These are phyloP conservation scores for Cosmopolites sordidus DNA, from an alignment of 2,888 invertebrate genomes.

Conservation along the genomic window DNA sequence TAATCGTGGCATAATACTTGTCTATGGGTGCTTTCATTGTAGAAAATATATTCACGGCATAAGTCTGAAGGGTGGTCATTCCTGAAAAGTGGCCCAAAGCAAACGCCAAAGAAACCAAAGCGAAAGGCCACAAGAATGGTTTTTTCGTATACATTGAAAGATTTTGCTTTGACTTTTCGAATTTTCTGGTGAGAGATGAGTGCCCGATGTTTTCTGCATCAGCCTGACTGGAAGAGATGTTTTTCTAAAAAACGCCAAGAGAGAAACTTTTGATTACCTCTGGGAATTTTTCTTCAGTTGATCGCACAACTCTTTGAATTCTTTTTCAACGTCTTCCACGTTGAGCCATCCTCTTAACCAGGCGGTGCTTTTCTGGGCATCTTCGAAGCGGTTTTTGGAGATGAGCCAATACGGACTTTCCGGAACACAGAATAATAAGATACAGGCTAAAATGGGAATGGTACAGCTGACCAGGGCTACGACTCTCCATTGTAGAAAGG, in stretches of 20 bases:
- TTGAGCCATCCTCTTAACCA: slow-evolving; percentile 78
- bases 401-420: slow-evolving; percentile 81
- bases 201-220: no score
- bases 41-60: slow-evolving; percentile 69
- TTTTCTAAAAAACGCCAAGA: no score
- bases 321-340: slow-evolving; percentile 57
- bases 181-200: not conserved
- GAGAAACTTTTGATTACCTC: not conserved
- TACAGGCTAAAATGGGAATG: slow-evolving; percentile 61
- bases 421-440: slow-evolving; percentile 67
- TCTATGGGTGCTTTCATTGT: slow-evolving; percentile 69
- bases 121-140: slow-evolving; percentile 66
- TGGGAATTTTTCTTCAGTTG: slow-evolving; percentile 16
- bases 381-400: slow-evolving; percentile 59
- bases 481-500: slow-evolving; percentile 66
- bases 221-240: no score
- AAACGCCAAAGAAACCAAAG: slow-evolving; percentile 62
- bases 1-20: slow-evolving; percentile 69
- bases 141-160: slow-evolving; percentile 51
- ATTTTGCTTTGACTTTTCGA: slow-evolving; percentile 11
- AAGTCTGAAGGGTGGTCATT: slow-evolving; percentile 69
- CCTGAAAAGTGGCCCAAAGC: slow-evolving; percentile 76
- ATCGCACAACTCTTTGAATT: slow-evolving; percentile 53
- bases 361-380: slow-evolving; percentile 65
- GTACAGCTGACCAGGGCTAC: slow-evolving; percentile 65